Evolutionary conservation across 2,113 vertebrate species (phyloP), one percentile per base, ranked within the genome.

Genomic region (Uropsilus gracilis): DNA sequence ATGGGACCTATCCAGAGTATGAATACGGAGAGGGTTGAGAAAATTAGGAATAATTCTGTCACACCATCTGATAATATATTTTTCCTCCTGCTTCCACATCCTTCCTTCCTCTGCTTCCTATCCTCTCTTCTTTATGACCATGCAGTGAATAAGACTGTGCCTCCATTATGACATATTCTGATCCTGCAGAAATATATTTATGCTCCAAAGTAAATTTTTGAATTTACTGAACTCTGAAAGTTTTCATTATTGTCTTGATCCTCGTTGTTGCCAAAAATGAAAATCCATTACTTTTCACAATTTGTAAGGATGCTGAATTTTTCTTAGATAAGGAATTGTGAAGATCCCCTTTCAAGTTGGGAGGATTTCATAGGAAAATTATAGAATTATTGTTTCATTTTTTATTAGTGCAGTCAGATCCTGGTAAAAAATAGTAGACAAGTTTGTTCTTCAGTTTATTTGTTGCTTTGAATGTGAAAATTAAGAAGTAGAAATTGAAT

Each of bases 401-500:
- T 90, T 83, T 8, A 13, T 89, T 46, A 32, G 2, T 68, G 82
- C 28, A 55, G 42, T 6, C 0, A 83, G 44, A 77, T 50, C 28
- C 18, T 72, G 94, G 59, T 39, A 14, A 20, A 53, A 91, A 53
- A 42, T 75, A 81, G 32, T 71, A 84, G 34, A 0, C 20, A 34
- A 86, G 24, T n/a, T 83, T 89, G 26, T 88, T 63, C 4, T 95
- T 91, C 26, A 63, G 17, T 71, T 64, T 72, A 81, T 37, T 82
- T 91, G 57, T 77, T 69, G 34, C 14, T 80, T 80, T 93, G 14
- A 94, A 53, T 87, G 75, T 81, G 77, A 95, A 94, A 90, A 84
- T 50, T 66, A 75, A 91, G 77, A 76, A 22, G 10, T 13, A 95
- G 42, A 96, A 97, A 95, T 63, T 87, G 80, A 93, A 12, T 94